Conservation (phyloP, 1,140 invertebrate genomes). For the Achatina immaculata region DNA sequence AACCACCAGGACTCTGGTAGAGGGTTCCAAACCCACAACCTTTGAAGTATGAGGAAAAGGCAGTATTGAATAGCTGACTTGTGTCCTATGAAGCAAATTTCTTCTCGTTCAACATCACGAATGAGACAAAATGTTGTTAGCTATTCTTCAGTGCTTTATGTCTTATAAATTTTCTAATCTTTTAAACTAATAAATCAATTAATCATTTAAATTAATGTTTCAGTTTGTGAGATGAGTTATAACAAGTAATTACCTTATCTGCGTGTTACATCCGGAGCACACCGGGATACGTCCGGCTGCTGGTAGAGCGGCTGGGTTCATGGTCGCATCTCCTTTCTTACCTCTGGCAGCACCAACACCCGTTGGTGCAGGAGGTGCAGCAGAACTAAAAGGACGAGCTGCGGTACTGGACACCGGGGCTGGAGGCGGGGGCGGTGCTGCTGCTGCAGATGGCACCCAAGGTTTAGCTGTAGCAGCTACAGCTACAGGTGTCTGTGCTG, state of each 20-base stretch:
- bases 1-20: too few relatives aligned
- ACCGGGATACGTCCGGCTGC: conserved; percentile 77
- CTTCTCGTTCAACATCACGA: too few relatives aligned
- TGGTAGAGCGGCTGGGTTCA: conserved; percentile 83
- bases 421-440: conserved; percentile 44
- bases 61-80: too few relatives aligned
- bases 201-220: too few relatives aligned
- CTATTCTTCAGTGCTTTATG: too few relatives aligned
- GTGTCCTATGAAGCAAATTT: too few relatives aligned
- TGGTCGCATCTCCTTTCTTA: conserved; percentile 80
- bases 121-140: too few relatives aligned
- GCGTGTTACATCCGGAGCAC: conserved; percentile 88
- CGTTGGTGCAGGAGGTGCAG: conserved; percentile 60
- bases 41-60: too few relatives aligned
- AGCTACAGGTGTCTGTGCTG: not conserved
- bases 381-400: conserved; percentile 43
- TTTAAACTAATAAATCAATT: too few relatives aligned
- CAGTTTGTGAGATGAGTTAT: too few relatives aligned
- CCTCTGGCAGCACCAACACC: conserved; percentile 60
- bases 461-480: not conserved
- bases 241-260: conserved; percentile 92
- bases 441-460: conserved; percentile 27
- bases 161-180: too few relatives aligned
- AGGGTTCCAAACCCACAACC: too few relatives aligned
- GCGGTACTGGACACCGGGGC: conserved; percentile 38